Base-by-base conservation (phyloP, 2,797 vertebrate genomes). In the Lithobates pipiens region DNA sequence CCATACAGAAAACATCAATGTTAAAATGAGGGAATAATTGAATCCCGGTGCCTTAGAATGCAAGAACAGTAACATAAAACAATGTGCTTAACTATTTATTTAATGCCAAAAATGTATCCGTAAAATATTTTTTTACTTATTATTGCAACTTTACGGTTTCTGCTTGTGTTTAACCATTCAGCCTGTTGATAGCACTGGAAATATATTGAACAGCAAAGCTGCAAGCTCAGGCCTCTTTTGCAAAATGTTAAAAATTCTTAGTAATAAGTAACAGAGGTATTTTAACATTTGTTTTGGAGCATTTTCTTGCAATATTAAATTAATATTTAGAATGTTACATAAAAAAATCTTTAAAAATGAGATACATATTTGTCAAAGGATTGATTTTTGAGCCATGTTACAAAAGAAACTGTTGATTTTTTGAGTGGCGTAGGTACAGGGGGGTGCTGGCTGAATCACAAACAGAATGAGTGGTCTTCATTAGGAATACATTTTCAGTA, bases 1-100 rank as follows among this genome's bases (percentile, higher is more conserved):
- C 85, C 85, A 86, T 86, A 83, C 82, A 86, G 80, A 86, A 86
- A 86, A 80, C 80, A 86, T 86, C 85, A 86, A 75, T 86, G 80
- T 86, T 86, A 80, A 86, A 86, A 86, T 83, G 85, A 83, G 61
- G 70, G 70, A 86, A 86, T 86, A 86, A 86, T 86, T 86, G 85
- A 86, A 86, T 86, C 85, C 85, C 85, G 80, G 85, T 86, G 85
- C 80, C 76, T 74, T 75, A 69, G 77, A 86, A 82, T 78, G 80
- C 85, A 86, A 86, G 80, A 86, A 69, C 80, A 78, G 80, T 80
- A 79, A 83, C 80, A 83, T 86, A 86, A 86, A 86, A 86, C 85
- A 86, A 83, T 86, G 61, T 74, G 61, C 80, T 79, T 83, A 72
- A 83, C 85, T 86, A 86, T 86, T 86, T 80, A 83, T 86, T 78